Evolutionary conservation across 2,888 invertebrate species (phyloP).

Genomic region (Parnassius glacialis): DNA sequence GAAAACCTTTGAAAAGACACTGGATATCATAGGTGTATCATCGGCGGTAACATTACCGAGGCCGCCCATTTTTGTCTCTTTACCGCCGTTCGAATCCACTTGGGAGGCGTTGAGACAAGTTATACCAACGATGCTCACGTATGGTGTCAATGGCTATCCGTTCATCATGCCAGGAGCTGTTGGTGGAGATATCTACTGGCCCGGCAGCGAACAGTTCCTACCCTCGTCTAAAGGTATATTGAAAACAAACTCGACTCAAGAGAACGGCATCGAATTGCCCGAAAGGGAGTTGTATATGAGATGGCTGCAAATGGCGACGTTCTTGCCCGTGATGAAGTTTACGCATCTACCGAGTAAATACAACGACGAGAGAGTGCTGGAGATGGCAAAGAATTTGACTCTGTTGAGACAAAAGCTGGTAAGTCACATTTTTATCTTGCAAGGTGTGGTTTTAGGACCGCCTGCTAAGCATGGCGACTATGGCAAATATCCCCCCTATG

Average conservation of each 20-base stretch:
- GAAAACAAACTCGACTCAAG: conserved; percentile 59
- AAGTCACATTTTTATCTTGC: conserved; percentile 37
- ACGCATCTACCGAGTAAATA: conserved; percentile 94
- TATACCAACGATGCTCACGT: conserved; percentile 92
- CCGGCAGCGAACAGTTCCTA: conserved; percentile 79
- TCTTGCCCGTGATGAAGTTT: conserved; percentile 95
- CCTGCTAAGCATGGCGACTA: no score
- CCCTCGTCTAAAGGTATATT: conserved; percentile 73
- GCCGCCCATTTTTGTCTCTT: conserved; percentile 91
- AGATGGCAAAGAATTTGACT: conserved; percentile 88
- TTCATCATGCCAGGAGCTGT: conserved; percentile 96
- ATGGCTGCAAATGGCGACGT: conserved; percentile 95
- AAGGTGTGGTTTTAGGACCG: no score
- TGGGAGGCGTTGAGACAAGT: conserved; percentile 93
- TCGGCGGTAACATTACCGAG: conserved; percentile 90
- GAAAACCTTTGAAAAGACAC: conserved; percentile 81
- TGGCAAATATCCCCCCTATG: no score
- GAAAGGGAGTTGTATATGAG: conserved; percentile 92
- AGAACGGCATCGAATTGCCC: conserved; percentile 80
- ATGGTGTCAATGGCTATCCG: conserved; percentile 95
- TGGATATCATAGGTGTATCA: conserved; percentile 89
- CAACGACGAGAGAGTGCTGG: conserved; percentile 87
- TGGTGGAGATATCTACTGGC: conserved; percentile 91
- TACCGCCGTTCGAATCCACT: conserved; percentile 91
- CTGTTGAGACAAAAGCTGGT: conserved; percentile 87